These are phyloP conservation scores for Pseudopipra pipra DNA, from an alignment of 2,113 vertebrate species.

Conservation along the genomic window DNA sequence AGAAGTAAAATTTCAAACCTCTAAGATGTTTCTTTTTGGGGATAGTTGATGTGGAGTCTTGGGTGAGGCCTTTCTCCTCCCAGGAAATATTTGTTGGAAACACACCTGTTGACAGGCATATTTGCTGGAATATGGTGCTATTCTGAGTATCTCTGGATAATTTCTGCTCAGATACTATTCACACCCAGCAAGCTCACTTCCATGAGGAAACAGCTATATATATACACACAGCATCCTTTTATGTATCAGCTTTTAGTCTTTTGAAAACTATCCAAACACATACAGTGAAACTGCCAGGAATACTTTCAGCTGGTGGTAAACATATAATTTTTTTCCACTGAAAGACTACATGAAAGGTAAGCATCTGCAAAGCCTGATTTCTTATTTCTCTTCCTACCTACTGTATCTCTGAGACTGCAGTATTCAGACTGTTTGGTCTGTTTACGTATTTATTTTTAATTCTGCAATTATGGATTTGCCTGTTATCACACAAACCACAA, in stretches of 20 bases:
- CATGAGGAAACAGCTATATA: background rate
- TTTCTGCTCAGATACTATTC: background rate
- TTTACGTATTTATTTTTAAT: background rate
- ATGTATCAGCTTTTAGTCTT: background rate
- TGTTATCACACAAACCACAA: background rate
- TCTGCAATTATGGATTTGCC: background rate
- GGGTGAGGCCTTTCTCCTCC: background rate
- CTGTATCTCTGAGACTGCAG: background rate
- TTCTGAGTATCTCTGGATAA: background rate
- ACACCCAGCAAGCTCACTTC: background rate
- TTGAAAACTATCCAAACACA: background rate
- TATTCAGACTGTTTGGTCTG: background rate
- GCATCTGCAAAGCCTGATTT: background rate
- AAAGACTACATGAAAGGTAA: background rate
- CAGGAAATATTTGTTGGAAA: background rate
- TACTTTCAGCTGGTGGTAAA: background rate
- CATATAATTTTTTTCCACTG: background rate
- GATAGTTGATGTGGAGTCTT: background rate
- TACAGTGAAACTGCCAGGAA: background rate
- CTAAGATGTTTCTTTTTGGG: accelerated
- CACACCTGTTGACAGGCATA: background rate
- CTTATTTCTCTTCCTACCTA: background rate
- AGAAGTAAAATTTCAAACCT: background rate
- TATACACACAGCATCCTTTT: background rate
- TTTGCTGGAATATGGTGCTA: background rate